Percentiles rank a stretch among this genome's conserved stretches.
Conservation (phyloP, 1,140 invertebrate species). For the Achatina immaculata region DNA sequence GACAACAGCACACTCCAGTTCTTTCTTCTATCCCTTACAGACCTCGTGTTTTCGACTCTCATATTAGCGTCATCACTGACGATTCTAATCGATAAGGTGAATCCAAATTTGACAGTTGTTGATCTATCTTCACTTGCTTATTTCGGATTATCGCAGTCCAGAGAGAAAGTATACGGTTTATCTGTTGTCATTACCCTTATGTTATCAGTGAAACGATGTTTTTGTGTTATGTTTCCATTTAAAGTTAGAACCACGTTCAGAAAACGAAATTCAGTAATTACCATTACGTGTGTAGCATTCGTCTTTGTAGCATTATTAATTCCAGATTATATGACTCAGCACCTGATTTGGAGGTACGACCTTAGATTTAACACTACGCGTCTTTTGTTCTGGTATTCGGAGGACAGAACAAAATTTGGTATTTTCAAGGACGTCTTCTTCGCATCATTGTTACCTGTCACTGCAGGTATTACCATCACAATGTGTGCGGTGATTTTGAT, state of each 20-base stretch:
- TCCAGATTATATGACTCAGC: not conserved
- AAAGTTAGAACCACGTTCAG: not conserved
- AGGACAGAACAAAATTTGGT: not conserved
- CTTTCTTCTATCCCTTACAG: not conserved
- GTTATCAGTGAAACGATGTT: not conserved
- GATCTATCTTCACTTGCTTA: not conserved
- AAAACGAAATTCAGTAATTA: not conserved
- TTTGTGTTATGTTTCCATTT: not conserved
- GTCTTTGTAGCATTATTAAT: not conserved
- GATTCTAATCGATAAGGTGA: not conserved
- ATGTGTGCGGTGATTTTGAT: not conserved
- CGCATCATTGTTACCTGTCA: not conserved
- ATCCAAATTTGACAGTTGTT: not conserved
- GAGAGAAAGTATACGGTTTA: not conserved
- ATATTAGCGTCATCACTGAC: not conserved
- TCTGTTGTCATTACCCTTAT: not conserved
- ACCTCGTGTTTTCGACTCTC: not conserved
- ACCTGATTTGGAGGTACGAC: not conserved
- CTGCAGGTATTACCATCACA: not conserved
- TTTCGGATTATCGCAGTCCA: not conserved
- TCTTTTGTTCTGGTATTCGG: not conserved
- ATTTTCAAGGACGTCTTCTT: not conserved
- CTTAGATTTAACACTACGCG: not conserved
- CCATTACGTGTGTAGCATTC: not conserved
- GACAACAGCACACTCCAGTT: not conserved